Conservation (phyloP, 2,888 invertebrate genomes). For the Atethmia centrago region DNA sequence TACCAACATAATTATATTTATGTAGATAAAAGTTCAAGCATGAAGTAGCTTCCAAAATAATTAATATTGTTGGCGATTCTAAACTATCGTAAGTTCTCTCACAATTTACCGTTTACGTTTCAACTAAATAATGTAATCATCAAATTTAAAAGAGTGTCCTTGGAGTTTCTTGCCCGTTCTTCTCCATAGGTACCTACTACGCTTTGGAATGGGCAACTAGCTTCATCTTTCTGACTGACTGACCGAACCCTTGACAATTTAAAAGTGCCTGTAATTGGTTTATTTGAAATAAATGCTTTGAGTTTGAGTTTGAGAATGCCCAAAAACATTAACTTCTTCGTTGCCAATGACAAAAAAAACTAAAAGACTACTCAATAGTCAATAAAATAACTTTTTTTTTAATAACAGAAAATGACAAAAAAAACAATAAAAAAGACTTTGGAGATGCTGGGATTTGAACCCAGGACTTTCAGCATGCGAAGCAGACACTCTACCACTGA, state of each 20-base stretch:
- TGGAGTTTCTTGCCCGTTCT: no score
- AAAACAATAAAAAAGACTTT: conserved; percentile 64
- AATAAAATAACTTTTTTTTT: background rate
- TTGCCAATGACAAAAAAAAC: background rate
- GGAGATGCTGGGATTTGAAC: conserved; percentile 92
- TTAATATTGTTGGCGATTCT: background rate
- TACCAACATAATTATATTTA: no score
- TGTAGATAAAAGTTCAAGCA: no score
- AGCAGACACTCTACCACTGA: conserved; percentile 92
- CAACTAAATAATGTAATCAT: background rate
- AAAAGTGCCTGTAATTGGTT: no score
- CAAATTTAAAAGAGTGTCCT: no score
- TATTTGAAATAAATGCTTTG: no score
- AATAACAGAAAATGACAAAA: background rate
- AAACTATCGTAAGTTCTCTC: background rate
- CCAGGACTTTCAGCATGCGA: conserved; percentile 93
- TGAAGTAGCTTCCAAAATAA: background rate
- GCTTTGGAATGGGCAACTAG: no score
- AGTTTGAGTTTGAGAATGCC: no score
- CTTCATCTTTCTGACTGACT: no score
- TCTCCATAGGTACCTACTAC: no score
- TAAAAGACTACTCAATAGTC: background rate
- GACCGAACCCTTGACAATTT: no score
- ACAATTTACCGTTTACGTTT: background rate
- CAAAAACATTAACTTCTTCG: background rate